Evolutionary conservation across 2,888 invertebrate species (phyloP).

Genomic region (Ptychoptera albimana): DNA sequence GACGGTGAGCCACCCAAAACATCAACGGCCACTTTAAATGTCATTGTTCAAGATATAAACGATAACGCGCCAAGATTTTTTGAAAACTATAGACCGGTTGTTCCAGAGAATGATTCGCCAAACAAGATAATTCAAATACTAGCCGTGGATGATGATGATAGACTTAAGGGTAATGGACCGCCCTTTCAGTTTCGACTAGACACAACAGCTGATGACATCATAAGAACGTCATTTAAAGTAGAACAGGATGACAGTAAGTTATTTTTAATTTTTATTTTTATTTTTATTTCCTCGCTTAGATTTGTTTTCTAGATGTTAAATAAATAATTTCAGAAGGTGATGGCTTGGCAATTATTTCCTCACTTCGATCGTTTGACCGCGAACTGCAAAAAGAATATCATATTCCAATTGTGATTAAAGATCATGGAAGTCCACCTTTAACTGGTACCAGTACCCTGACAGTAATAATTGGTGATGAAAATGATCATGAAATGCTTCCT

Average conservation of each 20-base stretch:
- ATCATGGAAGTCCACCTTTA: conserved; percentile 92
- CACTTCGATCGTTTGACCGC: conserved; percentile 81
- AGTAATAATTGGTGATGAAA: conserved; percentile 93
- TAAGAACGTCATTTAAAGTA: conserved; percentile 52
- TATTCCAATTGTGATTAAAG: conserved; percentile 94
- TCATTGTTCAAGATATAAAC: conserved; percentile 51
- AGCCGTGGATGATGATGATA: conserved; percentile 32
- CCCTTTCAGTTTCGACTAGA: conserved; percentile 36
- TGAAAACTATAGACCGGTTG: conserved; percentile 31
- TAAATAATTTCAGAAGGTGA: conserved; percentile 91
- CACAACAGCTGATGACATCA: conserved; percentile 32
- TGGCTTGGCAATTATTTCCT: conserved; percentile 95
- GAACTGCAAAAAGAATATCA: conserved; percentile 93
- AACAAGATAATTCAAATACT: conserved; percentile 30
- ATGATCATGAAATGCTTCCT: conserved; percentile 97
- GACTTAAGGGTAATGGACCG: conserved; percentile 33
- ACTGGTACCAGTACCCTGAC: conserved; percentile 91
- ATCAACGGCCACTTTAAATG: conserved; percentile 55
- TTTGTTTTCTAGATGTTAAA: conserved; percentile 11
- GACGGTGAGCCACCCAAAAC: conserved; percentile 59
- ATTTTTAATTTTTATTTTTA: not conserved
- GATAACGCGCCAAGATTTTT: conserved; percentile 33
- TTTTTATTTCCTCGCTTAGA: not conserved
- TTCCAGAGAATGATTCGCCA: conserved; percentile 36
- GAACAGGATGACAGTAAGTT: conserved; percentile 57